Evolutionary conservation across 2,888 invertebrate genomes (phyloP).

Genomic region (Cepaea hortensis): DNA sequence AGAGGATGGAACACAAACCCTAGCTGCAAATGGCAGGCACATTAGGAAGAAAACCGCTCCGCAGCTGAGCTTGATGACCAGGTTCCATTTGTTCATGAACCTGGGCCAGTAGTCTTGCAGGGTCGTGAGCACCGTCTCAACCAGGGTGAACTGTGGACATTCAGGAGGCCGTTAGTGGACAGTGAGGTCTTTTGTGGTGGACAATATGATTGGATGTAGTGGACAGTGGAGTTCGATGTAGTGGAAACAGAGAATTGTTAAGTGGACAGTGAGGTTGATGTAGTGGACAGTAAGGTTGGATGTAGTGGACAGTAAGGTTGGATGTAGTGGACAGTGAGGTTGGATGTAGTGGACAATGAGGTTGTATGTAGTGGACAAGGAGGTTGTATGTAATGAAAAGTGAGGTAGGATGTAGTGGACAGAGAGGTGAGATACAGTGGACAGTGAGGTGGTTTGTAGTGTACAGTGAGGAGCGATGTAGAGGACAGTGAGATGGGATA

Average conservation of each 20-base stretch:
- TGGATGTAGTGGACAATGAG: no score
- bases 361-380: no score
- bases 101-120: constrained; percentile 29
- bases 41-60: background rate
- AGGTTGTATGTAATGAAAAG: no score
- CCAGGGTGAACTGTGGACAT: constrained; percentile 23
- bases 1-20: constrained; percentile 13
- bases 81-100: constrained; percentile 9
- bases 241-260: background rate
- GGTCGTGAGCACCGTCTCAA: constrained; percentile 38
- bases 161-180: background rate
- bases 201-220: background rate
- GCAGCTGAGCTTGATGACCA: background rate
- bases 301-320: no score
- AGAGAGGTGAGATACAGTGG: no score
- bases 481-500: no score
- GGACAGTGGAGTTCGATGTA: background rate
- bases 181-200: background rate
- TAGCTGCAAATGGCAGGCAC: constrained; percentile 23
- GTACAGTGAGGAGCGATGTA: no score
- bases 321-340: no score
- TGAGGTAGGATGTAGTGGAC: no score
- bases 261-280: background rate
- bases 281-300: background rate
- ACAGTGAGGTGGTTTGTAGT: no score